Base-by-base conservation (phyloP, 2,113 vertebrate genomes). In the Microtus montanus region DNA sequence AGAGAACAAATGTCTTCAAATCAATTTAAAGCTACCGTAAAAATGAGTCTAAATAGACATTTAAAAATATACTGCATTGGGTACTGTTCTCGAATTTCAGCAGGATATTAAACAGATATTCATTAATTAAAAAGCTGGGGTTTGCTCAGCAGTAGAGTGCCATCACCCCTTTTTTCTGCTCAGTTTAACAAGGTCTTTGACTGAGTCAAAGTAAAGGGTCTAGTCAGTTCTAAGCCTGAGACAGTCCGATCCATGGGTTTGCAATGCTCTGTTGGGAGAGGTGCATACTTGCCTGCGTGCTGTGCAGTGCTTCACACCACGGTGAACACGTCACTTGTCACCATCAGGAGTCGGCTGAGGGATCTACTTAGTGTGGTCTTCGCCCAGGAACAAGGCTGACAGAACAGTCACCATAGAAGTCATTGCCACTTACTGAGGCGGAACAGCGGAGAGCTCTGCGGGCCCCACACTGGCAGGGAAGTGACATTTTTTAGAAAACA, bases 21-120 rank as follows among this genome's bases (percentile, higher is more conserved):
- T 41, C 41, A 68, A 84, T 75, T 96, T 91, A 89, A 94, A 96
- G 77, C 28, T 64, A 83, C 47, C 54, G 35, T 28, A 71, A 73
- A 54, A 64, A 47, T 5, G 30, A 52, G n/a, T 11, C 35, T 49
- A 82, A 38, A 20, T 8, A 63, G 64, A 90, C 28, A 26, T 74
- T 77, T 90, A 33, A 28, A 68, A 75, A 93, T 75, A 88, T 33
- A 92, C 10, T 80, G 12, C 9, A 44, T 89, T 71, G 30, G 85
- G 19, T 35, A 71, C 8, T 70, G 41, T 22, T 52, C 38, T 73
- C 2, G 2, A 3, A 2, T 74, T 77, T 75, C 12, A 2, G 54
- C 64, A 12, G 10, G 70, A 19, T 75, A 73, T 70, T 71, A 85
- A 88, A 44, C 35, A 44, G 26, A 91, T 63, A 64, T 73, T 63